Percentiles rank a stretch among this genome's conserved stretches.
Conservation (phyloP, 2,797 vertebrate species). For the Xenentodon cancila region DNA sequence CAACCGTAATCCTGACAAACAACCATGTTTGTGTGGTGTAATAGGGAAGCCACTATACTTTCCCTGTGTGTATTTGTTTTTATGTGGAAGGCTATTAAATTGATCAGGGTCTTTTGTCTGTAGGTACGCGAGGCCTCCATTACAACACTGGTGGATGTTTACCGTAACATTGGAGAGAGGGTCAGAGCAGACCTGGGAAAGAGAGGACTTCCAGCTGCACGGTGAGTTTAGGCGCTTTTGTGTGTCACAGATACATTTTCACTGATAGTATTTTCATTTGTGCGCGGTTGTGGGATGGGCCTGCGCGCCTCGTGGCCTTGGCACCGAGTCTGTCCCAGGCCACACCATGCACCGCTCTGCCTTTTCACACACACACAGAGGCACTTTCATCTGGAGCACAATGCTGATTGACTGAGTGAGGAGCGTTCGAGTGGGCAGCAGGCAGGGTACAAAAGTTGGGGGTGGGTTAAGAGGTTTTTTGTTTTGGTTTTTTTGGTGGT, state of each 20-base stretch:
- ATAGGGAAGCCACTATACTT: not conserved
- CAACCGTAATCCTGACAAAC: slow-evolving; percentile 12
- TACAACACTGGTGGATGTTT: slow-evolving; percentile 90
- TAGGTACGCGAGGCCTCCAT: slow-evolving; percentile 94
- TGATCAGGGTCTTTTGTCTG: slow-evolving; percentile 31
- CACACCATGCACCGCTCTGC: slow-evolving; percentile 76
- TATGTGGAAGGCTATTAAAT: slow-evolving; percentile 12
- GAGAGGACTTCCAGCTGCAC: slow-evolving; percentile 88
- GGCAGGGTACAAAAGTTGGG: slow-evolving; percentile 43
- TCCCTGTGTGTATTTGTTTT: not conserved
- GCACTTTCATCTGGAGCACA: slow-evolving; percentile 75
- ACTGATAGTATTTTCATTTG: not conserved
- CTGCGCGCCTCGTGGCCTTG: slow-evolving; percentile 54
- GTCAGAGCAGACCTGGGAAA: slow-evolving; percentile 89
- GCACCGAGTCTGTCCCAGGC: slow-evolving; percentile 71
- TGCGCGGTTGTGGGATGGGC: slow-evolving; percentile 33
- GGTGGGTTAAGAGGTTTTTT: slow-evolving; percentile 27
- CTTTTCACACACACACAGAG: slow-evolving; percentile 67
- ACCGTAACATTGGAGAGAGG: slow-evolving; percentile 92
- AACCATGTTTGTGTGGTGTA: not conserved
- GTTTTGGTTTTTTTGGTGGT: slow-evolving; percentile 4
- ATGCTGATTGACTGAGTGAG: slow-evolving; percentile 56
- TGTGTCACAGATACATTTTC: not conserved
- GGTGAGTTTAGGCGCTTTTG: slow-evolving; percentile 80
- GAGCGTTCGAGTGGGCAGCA: slow-evolving; percentile 20